A percentile compares a stretch with the other conserved stretches of the same genome.
Conservation (phyloP, 35 echinoderm and acorn worm genomes). For the Apostichopus californicus region DNA sequence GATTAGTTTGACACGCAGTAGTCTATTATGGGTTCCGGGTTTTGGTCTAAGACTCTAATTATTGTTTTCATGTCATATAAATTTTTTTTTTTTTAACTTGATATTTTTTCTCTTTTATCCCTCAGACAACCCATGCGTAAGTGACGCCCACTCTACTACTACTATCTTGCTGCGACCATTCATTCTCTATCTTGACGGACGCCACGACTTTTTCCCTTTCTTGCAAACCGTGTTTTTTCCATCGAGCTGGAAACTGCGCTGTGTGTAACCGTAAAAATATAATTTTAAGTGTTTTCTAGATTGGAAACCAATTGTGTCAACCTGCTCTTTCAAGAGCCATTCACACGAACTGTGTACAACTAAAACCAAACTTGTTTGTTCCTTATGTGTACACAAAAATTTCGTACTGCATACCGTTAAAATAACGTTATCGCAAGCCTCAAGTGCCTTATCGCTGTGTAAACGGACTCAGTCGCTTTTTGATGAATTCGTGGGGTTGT, state of each 20-base stretch:
- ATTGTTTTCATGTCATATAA: too few species aligned
- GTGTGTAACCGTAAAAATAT: neutral
- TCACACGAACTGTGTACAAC: conserved; percentile 51
- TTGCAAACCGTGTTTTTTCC: neutral
- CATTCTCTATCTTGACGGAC: too few species aligned
- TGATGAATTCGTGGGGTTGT: conserved; percentile 41
- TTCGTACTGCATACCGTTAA: conserved; percentile 1
- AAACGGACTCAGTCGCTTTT: conserved; percentile 43
- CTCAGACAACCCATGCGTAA: too few species aligned
- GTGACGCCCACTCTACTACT: too few species aligned
- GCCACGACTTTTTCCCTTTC: neutral
- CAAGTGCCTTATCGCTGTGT: conserved; percentile 54
- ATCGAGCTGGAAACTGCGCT: neutral
- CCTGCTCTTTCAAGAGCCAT: conserved; percentile 21
- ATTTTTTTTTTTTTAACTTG: too few species aligned
- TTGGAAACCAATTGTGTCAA: conserved; percentile 14
- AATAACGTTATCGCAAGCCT: conserved; percentile 48
- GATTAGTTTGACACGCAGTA: too few species aligned
- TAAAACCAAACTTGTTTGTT: conserved; percentile 1
- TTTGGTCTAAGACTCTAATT: too few species aligned
- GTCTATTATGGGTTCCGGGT: too few species aligned
- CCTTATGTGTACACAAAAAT: conserved; percentile 54
- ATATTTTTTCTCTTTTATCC: too few species aligned
- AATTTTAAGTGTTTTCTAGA: neutral
- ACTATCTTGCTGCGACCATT: too few species aligned